Evolutionary conservation across 2,888 invertebrate species (phyloP).

Genomic region (Hylaea fasciaria): DNA sequence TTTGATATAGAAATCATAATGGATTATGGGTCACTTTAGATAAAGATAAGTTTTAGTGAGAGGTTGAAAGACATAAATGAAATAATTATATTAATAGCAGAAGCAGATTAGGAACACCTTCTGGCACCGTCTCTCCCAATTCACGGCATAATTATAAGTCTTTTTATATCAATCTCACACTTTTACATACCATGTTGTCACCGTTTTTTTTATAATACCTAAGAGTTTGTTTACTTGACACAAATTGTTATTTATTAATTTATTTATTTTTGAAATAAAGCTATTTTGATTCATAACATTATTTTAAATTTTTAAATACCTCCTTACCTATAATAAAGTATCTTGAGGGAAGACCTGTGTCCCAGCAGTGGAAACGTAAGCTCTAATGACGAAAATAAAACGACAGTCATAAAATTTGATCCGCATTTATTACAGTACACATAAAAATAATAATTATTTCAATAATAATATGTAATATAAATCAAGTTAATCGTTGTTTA

Average conservation of each 20-base stretch:
- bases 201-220: conserved; percentile 32
- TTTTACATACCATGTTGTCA: conserved; percentile 25
- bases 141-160: conserved; percentile 1
- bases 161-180: conserved; percentile 3
- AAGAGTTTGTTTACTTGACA: conserved; percentile 38
- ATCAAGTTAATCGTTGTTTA: conserved; percentile 72
- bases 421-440: conserved; percentile 76
- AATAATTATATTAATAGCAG: too few relatives aligned
- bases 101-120: not conserved
- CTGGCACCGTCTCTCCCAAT: not conserved
- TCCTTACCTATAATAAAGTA: too few relatives aligned
- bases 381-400: conserved; percentile 48
- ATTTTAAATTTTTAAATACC: conserved; percentile 7
- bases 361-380: conserved; percentile 4
- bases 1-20: too few relatives aligned
- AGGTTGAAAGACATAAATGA: too few relatives aligned
- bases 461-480: conserved; percentile 61
- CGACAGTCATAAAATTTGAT: conserved; percentile 64
- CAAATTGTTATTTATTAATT: conserved; percentile 72
- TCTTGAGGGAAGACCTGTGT: too few relatives aligned
- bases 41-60: too few relatives aligned
- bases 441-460: conserved; percentile 73
- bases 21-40: too few relatives aligned
- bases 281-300: conserved; percentile 57
- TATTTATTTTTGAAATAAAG: conserved; percentile 77